A percentile compares a stretch with the other conserved stretches of the same genome.
Conservation (phyloP, 1,140 invertebrate species). For the Andrena cerasifolii region DNA sequence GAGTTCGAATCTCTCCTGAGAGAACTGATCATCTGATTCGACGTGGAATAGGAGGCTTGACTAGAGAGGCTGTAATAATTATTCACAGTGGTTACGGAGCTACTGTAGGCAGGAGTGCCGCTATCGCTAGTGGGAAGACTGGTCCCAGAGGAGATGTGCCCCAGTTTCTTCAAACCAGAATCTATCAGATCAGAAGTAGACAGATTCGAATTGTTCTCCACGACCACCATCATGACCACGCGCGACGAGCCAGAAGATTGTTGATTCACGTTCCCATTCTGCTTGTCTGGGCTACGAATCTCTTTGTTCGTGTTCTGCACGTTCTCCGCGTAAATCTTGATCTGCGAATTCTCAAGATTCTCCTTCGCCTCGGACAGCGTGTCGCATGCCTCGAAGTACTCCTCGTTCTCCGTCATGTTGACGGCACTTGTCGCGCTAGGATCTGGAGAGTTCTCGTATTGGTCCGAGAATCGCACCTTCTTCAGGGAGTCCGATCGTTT, state of each 20-base stretch:
- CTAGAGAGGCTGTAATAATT: conserved; percentile 54
- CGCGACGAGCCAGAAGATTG: conserved; percentile 46
- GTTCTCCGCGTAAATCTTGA: not conserved
- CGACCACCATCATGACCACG: conserved; percentile 75
- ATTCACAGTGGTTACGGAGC: conserved; percentile 48
- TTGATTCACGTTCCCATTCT: not conserved
- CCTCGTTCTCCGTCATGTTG: conserved; percentile 9
- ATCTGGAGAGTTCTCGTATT: conserved; percentile 21
- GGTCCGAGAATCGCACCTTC: conserved; percentile 69
- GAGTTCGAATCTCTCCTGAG: not conserved
- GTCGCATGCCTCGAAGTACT: conserved; percentile 15
- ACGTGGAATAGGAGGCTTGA: conserved; percentile 29
- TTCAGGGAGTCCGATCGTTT: conserved; percentile 51
- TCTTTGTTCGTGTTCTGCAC: conserved; percentile 23
- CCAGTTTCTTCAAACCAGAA: conserved; percentile 72
- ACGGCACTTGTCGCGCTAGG: not conserved
- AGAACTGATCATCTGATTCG: not conserved
- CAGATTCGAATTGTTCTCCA: conserved; percentile 58
- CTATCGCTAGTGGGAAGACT: not conserved
- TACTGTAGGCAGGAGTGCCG: not conserved
- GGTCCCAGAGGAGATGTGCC: conserved; percentile 4
- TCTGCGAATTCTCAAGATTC: not conserved
- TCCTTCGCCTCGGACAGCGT: not conserved
- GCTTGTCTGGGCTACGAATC: not conserved
- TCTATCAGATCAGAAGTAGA: conserved; percentile 68